Evolutionary conservation across 1,140 invertebrate species (phyloP), one percentile per base, ranked within the genome.

Genomic region (Lucilia cuprina): DNA sequence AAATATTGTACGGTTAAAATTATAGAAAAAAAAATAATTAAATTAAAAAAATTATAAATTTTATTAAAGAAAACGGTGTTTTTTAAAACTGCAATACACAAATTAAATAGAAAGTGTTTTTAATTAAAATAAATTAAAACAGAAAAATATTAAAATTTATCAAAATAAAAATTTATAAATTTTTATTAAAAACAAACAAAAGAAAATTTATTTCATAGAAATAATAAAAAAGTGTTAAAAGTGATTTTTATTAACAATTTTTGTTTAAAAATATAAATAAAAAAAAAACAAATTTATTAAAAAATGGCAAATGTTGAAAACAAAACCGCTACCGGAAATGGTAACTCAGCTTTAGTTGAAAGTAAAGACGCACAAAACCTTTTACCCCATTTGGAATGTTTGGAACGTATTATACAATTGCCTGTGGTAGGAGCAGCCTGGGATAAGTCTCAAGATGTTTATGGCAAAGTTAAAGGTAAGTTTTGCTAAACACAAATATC

Each of bases 351-450:
- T 80, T 70, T 83, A 82, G 87, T 88, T 34, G 85, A 88, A 85
- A 77, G 83, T 55, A 90, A 91, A 86, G 90, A 91, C 86, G 87
- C 88, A 65, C 88, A 90, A 85, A 89, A 87, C 84, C 83, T 91
- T 65, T 82, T 93, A 83, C 93, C 93, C 5, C 92, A 93, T 83
- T 85, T 94, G 83, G 92, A 94, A 86, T 93, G 92, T 0, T 88
- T 94, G 17, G 91, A 94, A 85, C 91, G 93, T 12, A 91, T 94
- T 30, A 89, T 92, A 75, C 92, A 92, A 85, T 87, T 94, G 35
- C 94, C 94, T 0, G 88, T 94, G 13, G 86, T 94, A 14, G 93
- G 93, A 84, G 91, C 92, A 34, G 93, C 93, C 13, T 89, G 92
- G 85, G 91, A 91, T 84, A 93, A 93, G 84, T 93, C 93, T 5